Base-by-base conservation (phyloP, 2,888 invertebrate species). In the Xanthia icteritia region DNA sequence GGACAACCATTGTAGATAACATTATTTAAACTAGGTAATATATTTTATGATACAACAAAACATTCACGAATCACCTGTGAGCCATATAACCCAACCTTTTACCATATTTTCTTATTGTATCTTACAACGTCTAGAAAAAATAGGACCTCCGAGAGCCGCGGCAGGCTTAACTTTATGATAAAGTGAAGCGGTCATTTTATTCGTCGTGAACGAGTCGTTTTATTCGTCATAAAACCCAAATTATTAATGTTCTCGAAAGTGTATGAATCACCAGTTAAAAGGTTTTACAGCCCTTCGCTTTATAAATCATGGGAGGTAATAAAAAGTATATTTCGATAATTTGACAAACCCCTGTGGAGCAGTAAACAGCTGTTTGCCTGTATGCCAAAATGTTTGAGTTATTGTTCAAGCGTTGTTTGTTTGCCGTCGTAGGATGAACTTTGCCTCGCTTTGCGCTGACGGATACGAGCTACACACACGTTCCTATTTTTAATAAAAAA, bases 241-340 rank as follows among this genome's bases (percentile, higher is more conserved):
- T 85, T 79, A 86, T 85, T 86, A 82, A 86, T 86, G 86, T 83
- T 77, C 77, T 69, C 60, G 76, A 70, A 84, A 84, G 56, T 76
- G 73, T 84, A 79, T 87, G 86, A 87, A 83, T 87, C 85, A 84
- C 77, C 76, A 81, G 86, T 86, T 82, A 81, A 86, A 87, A 86
- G 86, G 86, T 84, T 76, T 73, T n/a, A n/a, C 83, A 65, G 73
- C 54, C 77, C 73, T 75, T 81, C 70, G 65, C 58, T 56, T 73
- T 77, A 85, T 86, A 86, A 86, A 85, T 86, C 86, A 86, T 79
- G 67, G 54, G 58, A 70, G 69, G 85, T 76, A 79, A 86, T 86
- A 86, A 86, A 86, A 85, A 79, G 79, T 78, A 42, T 73, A 68
- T 83, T 82, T 80, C 81, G 85, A 86, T 86, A 85, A 86, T 83